Evolutionary conservation across 1,140 invertebrate genomes (phyloP).

Genomic region (Drosophila ironensis): DNA sequence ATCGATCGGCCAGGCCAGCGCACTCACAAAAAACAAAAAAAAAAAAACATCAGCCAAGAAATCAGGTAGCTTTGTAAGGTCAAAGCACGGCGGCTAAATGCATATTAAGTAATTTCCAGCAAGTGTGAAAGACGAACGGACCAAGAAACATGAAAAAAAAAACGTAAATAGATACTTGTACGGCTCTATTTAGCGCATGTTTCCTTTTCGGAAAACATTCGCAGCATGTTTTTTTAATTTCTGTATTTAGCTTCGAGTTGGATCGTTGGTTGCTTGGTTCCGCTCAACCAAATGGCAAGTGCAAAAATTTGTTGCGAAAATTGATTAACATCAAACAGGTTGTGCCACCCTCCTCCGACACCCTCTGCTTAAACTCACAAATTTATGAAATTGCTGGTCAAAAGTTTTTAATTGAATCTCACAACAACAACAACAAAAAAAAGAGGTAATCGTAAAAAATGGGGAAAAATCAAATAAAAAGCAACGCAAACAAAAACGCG

Average conservation of each 20-base stretch:
- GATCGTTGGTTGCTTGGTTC: slow-evolving; percentile 13
- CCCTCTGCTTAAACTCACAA: slow-evolving; percentile 13
- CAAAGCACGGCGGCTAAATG: slow-evolving; percentile 65
- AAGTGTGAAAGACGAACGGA: slow-evolving; percentile 28
- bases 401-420: slow-evolving; percentile 69
- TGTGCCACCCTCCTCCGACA: slow-evolving; percentile 10
- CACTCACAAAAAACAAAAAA: neutral
- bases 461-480: slow-evolving; percentile 27
- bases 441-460: slow-evolving; percentile 7
- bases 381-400: slow-evolving; percentile 63
- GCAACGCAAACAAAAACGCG: slow-evolving; percentile 40
- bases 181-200: slow-evolving; percentile 34
- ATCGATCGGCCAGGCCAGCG: no score
- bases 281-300: slow-evolving; percentile 62
- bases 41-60: neutral
- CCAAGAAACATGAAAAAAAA: slow-evolving; percentile 19
- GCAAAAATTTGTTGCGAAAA: slow-evolving; percentile 78
- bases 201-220: slow-evolving; percentile 35
- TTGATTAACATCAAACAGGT: slow-evolving; percentile 78
- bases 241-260: neutral
- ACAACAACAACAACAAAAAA: slow-evolving; percentile 33
- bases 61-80: slow-evolving; percentile 51
- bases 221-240: slow-evolving; percentile 42
- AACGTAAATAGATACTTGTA: slow-evolving; percentile 40
- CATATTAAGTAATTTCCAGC: slow-evolving; percentile 69